phyloP scores from a whole-genome alignment of 2,113 vertebrate species.

The Nanorana parkeri region DNA sequence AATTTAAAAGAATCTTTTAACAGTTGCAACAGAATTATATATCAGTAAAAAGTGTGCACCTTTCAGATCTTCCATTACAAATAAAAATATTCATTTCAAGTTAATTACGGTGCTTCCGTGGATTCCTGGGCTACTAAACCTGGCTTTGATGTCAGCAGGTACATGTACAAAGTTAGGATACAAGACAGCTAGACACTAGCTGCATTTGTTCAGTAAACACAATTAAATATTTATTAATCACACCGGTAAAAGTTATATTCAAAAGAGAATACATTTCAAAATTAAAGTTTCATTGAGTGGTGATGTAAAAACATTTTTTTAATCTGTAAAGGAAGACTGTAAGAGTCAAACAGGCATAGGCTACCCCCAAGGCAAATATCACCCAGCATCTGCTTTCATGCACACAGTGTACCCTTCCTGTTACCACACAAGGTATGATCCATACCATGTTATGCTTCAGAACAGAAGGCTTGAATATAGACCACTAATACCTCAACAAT shows the following conservation, averaged over 20 bases:
- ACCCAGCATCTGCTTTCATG: too few relatives aligned
- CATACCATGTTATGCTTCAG: too few relatives aligned
- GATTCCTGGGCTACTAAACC: conserved; percentile 69
- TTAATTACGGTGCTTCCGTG: conserved; percentile 72
- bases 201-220: conserved; percentile 75
- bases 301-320: background rate
- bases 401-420: too few relatives aligned
- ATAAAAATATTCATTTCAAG: conserved; percentile 66
- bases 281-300: conserved; percentile 65
- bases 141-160: conserved; percentile 73
- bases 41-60: conserved; percentile 67
- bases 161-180: conserved; percentile 67
- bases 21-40: conserved; percentile 75
- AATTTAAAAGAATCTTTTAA: conserved; percentile 75
- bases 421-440: too few relatives aligned
- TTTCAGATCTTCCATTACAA: conserved; percentile 70
- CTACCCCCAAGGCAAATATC: too few relatives aligned
- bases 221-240: conserved; percentile 71
- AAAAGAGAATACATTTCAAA: conserved; percentile 33
- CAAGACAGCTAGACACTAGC: conserved; percentile 70
- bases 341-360: too few relatives aligned
- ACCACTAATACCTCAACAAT: too few relatives aligned
- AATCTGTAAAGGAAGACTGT: background rate
- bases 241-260: conserved; percentile 37
- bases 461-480: too few relatives aligned